Percentiles rank a stretch among this genome's conserved stretches.
Evolutionary conservation across 2,113 vertebrate genomes (phyloP).

Genomic region (Ovis canadensis): DNA sequence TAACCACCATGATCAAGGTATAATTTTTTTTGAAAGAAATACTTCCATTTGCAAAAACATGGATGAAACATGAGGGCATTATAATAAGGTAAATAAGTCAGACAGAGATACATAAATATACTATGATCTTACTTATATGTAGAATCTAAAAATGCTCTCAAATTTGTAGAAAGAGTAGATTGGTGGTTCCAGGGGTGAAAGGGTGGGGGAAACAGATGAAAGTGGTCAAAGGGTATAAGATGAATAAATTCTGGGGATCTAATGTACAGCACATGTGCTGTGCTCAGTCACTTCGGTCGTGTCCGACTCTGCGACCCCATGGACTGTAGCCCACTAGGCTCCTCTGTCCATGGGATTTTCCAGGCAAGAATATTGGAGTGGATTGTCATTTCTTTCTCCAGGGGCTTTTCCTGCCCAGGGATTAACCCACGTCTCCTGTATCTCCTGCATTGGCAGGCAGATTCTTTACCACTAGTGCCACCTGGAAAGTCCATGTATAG

Average conservation of each 20-base stretch:
- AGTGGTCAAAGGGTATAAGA: not conserved
- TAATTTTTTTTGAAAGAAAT: not conserved
- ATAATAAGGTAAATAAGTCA: not conserved
- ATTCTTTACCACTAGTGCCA: not conserved
- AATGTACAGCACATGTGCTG: not conserved
- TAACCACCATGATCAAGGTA: not conserved
- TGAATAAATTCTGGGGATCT: not conserved
- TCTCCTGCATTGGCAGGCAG: not conserved
- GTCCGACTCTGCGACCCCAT: not conserved
- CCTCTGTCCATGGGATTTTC: not conserved
- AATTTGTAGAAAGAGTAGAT: not conserved
- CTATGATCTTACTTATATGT: not conserved
- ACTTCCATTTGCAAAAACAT: not conserved
- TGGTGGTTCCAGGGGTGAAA: not conserved
- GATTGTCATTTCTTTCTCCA: not conserved
- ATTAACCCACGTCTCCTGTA: not conserved
- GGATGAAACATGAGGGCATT: not conserved
- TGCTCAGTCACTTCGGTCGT: not conserved
- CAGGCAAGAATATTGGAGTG: not conserved
- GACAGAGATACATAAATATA: not conserved
- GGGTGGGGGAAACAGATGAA: not conserved
- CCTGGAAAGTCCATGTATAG: not conserved
- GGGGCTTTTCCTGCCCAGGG: not conserved
- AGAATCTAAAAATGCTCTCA: not conserved
- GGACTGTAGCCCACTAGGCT: not conserved